Conservation (phyloP, 2,797 vertebrate genomes). For the Dallia pectoralis region DNA sequence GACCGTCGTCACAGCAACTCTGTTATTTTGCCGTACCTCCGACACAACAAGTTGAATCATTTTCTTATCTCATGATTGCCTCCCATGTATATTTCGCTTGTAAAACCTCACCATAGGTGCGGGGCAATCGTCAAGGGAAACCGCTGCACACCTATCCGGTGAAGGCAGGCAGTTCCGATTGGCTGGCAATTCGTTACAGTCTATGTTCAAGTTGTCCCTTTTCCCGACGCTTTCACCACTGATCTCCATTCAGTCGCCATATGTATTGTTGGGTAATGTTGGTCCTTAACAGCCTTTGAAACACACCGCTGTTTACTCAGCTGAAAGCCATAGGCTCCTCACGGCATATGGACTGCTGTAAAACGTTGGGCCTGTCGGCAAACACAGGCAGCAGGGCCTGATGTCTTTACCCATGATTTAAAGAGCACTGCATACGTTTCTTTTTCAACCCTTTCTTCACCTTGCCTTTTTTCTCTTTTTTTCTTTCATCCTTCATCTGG, state of each 20-base stretch:
- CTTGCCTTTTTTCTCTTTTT: not conserved
- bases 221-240: slow-evolving; percentile 2
- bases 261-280: slow-evolving; percentile 28
- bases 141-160: not conserved
- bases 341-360: slow-evolving; percentile 41
- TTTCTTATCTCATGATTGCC: not conserved
- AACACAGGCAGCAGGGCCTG: slow-evolving; percentile 41
- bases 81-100: not conserved
- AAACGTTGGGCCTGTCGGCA: slow-evolving; percentile 45
- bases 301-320: slow-evolving; percentile 69
- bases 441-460: slow-evolving; percentile 22
- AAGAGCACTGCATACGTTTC: slow-evolving; percentile 22
- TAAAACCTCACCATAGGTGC: not conserved
- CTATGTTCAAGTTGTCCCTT: not conserved
- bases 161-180: not conserved
- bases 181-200: too few species aligned
- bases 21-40: not conserved
- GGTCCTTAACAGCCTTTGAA: slow-evolving; percentile 44
- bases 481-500: not conserved
- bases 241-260: slow-evolving; percentile 45
- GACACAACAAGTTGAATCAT: not conserved
- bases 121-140: not conserved
- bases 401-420: slow-evolving; percentile 23
- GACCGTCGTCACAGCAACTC: not conserved
- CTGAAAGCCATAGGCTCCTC: slow-evolving; percentile 56